Base-by-base conservation (phyloP, 2,888 invertebrate species). In the Dermolepida albohirtum region DNA sequence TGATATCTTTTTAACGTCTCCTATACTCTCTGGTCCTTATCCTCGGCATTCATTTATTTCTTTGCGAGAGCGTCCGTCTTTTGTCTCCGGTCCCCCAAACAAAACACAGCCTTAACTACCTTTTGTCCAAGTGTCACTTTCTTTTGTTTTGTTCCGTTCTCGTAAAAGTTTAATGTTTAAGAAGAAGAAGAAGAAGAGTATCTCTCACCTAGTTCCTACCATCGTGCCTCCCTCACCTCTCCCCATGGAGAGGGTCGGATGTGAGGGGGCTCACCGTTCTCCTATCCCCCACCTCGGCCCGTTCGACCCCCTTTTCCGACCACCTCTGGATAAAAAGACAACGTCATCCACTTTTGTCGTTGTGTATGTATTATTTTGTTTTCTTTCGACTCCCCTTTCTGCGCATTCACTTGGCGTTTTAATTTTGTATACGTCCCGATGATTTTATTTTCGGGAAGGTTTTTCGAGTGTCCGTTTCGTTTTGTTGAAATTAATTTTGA, bases 121-220 rank as follows among this genome's bases (percentile, higher is more conserved):
- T 83, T 82, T 82, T 83, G 82, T 83, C 82, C 82, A 81, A 82
- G 82, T 82, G 83, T 82, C 83, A 81, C 81, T 80, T 82, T 82
- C 82, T 82, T 82, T 83, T 82, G 82, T 82, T 81, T 75, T 72
- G 70, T 81, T 79, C 78, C 73, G 71, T 67, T 72, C 76, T 80
- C 79, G 79, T 80, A 80, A 80, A 81, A 81, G 79, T 81, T 80
- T 81, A 78, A 79, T 76, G 79, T 77, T 72, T 22, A 41, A 22
- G 41, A 12, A 47, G 16, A 14, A 8, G 47, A 8, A 8, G 47
- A 47, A 47, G 47, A 39, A 65, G 50, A 49, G 50, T 57, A 59
- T 50, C 57, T 62, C 47, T 57, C 52, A 39, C 54, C 40, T 55
- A 51, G n/a, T 44, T 67, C 47, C 17, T 29, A 29, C 10, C 43